Base-by-base conservation (phyloP, 2,888 invertebrate species). In the Lepidonotus clava region DNA sequence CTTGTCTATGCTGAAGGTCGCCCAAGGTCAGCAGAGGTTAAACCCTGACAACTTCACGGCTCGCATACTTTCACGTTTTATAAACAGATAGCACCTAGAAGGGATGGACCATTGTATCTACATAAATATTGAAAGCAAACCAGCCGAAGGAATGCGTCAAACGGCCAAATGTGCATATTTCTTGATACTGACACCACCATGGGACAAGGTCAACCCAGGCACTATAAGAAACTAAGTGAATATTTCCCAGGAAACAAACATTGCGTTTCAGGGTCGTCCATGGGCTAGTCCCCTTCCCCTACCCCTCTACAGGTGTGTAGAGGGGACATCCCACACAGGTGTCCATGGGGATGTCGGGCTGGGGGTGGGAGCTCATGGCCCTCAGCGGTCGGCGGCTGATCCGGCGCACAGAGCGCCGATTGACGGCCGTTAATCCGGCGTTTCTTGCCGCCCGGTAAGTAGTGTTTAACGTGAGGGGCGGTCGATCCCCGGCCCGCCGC, bases 71-170 rank as follows among this genome's bases (percentile, higher is more conserved):
- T 6, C 71, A 71, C 71, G 71, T 38, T 71, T 71, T 38, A 24
- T 24, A 71, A 34, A 71, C 38, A 71, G 1, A 38, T 14, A 18
- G 0, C 11, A 38, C 14, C 34, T 38, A 6, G 71, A 24, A 71
- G 71, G 38, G 71, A 38, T 38, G 38, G 1, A 21, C 36, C 71
- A 21, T 71, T 34, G 71, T 38, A 8, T 1, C n/a, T 21, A 38
- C 24, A 71, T 38, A 18, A 71, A 71, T 71, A 71, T 71, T 71
- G 71, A 71, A 71, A 36, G 71, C 38, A 34, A 71, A 71, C 71
- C 21, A 5, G 36, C 28, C 11, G n/a, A 71, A 71, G 14, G 71
- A 71, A 71, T 71, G 8, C 46, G 46, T 18, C 46, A 11, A 8
- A 46, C 46, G 8, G 18, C 8, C 38, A 11, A 36, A 71, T 34